Base-by-base conservation (phyloP, 2,888 invertebrate species). In the Eupithecia exiguata region DNA sequence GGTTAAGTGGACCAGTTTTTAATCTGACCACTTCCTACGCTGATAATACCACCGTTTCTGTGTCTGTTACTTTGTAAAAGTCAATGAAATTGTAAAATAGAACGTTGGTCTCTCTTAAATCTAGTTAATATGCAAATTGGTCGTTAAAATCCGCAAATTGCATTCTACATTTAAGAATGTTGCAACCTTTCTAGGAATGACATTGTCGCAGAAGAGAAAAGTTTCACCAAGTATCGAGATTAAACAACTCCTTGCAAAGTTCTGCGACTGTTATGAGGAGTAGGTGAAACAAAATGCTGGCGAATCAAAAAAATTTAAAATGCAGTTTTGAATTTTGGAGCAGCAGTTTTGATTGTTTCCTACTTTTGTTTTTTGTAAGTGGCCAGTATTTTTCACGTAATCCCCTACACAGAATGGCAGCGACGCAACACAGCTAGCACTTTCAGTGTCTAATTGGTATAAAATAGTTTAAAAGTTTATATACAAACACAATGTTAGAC, bases 1-100 rank as follows among this genome's bases (percentile, higher is more conserved):
- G 46, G 84, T 84, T 81, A 86, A 85, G 84, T 85, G 85, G 78
- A 80, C 86, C 75, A 79, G 84, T 84, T 84, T 83, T 83, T 85
- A 84, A 85, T 85, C 84, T 81, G 73, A 73, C 75, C 71, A 79
- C 79, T 79, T 82, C 80, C 78, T 78, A 76, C 78, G 63, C 74
- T 71, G 80, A 80, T 76, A 77, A 80, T 83, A 85, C 82, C 80
- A 72, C 71, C 69, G 79, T 81, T 80, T 78, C 79, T 80, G 77
- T 80, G 80, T 81, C 80, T 81, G 78, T 74, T 75, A 79, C 76
- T 81, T 80, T 83, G 81, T 83, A 82, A 83, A 85, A 84, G 82
- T 80, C 82, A 84, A 80, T 80, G 63, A 78, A 80, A 81, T 77
- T 72, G 79, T 81, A 73, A 77, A 68, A 76, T 78, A 79, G 79